Evolutionary conservation across 2,113 vertebrate species (phyloP).

Genomic region (Craseonycteris thonglongyai): DNA sequence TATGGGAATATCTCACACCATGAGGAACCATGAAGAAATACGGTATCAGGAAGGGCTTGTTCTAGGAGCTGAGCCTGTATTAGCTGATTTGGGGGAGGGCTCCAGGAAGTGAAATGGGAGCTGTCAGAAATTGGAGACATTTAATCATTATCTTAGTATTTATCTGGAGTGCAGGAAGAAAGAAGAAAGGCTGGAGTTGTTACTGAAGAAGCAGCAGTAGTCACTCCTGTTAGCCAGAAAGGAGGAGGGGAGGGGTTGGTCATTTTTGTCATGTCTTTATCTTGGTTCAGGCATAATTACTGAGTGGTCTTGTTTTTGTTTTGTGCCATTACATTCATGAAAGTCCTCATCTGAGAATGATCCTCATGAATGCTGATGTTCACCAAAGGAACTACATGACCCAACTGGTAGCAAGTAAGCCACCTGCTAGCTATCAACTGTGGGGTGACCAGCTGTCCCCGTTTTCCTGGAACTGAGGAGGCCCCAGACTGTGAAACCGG

Average conservation of each 20-base stretch:
- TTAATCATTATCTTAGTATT: neutral
- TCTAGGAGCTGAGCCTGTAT: neutral
- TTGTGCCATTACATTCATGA: neutral
- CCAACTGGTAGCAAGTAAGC: neutral
- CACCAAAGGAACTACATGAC: neutral
- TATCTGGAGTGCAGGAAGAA: neutral
- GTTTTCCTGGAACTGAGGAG: neutral
- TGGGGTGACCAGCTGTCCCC: neutral
- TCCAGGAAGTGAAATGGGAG: neutral
- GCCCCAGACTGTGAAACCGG: neutral
- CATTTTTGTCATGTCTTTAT: neutral
- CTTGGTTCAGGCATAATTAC: neutral
- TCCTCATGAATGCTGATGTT: neutral
- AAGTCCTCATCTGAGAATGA: neutral
- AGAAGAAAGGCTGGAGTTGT: neutral
- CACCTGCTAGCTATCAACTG: neutral
- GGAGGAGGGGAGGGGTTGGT: neutral
- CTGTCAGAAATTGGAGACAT: neutral
- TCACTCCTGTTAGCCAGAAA: slow-evolving; percentile 11
- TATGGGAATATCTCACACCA: neutral
- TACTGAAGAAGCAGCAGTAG: neutral
- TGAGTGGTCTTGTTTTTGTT: neutral
- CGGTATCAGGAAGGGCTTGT: neutral
- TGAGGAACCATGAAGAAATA: neutral
- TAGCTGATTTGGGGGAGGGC: neutral